Percentiles rank a stretch among this genome's conserved stretches.
These are phyloP conservation scores for Irena cyanogastra DNA, from an alignment of 2,113 vertebrate species.

Conservation along the genomic window DNA sequence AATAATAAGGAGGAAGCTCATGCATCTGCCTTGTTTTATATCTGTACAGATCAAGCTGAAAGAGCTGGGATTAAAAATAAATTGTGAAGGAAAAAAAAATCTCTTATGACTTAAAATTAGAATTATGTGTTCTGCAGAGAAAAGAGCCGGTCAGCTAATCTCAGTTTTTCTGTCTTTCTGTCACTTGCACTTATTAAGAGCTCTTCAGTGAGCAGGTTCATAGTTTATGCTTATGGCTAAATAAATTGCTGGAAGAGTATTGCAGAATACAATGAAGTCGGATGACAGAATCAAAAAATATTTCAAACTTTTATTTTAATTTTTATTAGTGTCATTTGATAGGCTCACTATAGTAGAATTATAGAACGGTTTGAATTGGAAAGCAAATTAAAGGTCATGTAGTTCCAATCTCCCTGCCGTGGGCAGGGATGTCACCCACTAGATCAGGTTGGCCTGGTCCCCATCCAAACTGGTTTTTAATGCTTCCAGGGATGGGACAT, in stretches of 20 bases:
- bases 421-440: background rate
- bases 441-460: background rate
- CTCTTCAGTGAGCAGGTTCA: background rate
- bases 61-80: conserved; percentile 27
- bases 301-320: background rate
- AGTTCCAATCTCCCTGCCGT: accelerated
- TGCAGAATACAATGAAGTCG: background rate
- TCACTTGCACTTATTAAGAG: background rate
- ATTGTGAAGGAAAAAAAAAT: conserved; percentile 33
- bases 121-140: background rate
- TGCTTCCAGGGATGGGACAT: background rate
- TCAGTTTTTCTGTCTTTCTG: background rate
- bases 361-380: background rate
- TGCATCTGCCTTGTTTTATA: conserved; percentile 5
- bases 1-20: background rate
- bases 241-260: background rate
- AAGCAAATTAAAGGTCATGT: background rate
- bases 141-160: background rate
- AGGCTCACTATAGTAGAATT: background rate
- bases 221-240: background rate
- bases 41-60: background rate
- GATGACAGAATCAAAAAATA: background rate
- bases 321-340: background rate
- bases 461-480: background rate
- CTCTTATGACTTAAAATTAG: conserved; percentile 28